Evolutionary conservation across 2,113 vertebrate species (phyloP).

Genomic region (Lophura nycthemera): DNA sequence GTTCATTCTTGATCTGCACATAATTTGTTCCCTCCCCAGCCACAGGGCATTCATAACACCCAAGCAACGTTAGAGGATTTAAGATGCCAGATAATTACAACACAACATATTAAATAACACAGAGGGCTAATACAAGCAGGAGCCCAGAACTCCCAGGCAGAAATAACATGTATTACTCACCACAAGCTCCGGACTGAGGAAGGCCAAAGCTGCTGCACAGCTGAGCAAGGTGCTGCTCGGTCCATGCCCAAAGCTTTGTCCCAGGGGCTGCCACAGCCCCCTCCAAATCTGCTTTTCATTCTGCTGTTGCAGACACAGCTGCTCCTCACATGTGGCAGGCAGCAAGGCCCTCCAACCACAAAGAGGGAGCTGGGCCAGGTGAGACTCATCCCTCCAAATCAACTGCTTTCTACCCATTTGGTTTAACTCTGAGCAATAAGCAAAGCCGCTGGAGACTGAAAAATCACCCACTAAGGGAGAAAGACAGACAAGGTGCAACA

Average conservation of each 20-base stretch:
- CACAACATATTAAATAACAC: background rate
- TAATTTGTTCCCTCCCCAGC: background rate
- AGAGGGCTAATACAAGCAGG: background rate
- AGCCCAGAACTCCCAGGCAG: background rate
- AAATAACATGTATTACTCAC: background rate
- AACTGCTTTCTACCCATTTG: background rate
- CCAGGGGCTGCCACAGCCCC: background rate
- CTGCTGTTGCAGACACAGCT: background rate
- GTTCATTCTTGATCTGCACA: background rate
- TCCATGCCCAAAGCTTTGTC: rapidly evolving
- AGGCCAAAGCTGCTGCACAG: rapidly evolving
- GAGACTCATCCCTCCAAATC: background rate
- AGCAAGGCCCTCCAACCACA: background rate
- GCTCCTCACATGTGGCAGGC: rapidly evolving
- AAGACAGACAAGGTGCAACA: background rate
- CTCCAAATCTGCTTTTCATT: background rate
- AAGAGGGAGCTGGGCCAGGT: rapidly evolving
- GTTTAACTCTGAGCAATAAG: background rate
- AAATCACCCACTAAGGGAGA: rapidly evolving
- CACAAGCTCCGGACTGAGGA: rapidly evolving
- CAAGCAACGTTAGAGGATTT: background rate
- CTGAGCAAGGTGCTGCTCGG: rapidly evolving
- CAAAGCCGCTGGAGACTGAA: background rate
- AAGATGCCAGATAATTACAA: background rate
- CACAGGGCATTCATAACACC: rapidly evolving